Evolutionary conservation across 2,113 vertebrate species (phyloP), one percentile per base, ranked within the genome.

Genomic region (Lampris incognitus): DNA sequence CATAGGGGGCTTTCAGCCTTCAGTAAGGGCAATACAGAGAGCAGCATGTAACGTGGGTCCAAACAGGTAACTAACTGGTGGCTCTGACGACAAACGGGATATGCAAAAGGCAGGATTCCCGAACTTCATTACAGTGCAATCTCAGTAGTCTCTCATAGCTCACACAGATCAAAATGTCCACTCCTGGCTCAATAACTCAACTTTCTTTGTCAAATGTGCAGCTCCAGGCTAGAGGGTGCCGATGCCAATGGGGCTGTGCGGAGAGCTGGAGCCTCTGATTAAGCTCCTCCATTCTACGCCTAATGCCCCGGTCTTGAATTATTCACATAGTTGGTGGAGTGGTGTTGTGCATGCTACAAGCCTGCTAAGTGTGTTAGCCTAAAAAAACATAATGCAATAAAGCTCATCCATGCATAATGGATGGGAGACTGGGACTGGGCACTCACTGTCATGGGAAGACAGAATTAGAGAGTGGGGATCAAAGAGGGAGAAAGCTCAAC

Each of bases 381-480:
- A 88, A 91, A 74, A 91, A 90, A 90, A 92, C 84, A 91, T 91
- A 91, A 92, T 92, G 88, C 88, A 90, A 91, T 90, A 89, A 89
- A 89, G 74, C 84, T 80, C 86, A 78, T 79, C 79, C 88, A 86
- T 93, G 85, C 85, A 93, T 92, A 90, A 90, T 91, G 82, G 80
- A 88, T 84, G 66, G 69, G 9, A 77, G 65, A 81, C 77, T n/a
- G 49, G 59, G 78, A 63, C 71, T 65, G 76, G 81, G 72, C 57
- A 69, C 85, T 56, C 64, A 67, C 61, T 79, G 78, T 82, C 77
- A 49, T 46, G 81, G 82, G 81, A 84, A 69, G 76, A 74, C 74
- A 73, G 82, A 85, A 84, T 86, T 83, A 86, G 71, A 82, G 76
- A 71, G 66, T 78, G 72, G 85, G 83, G 83, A 86, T 90, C 85